A percentile compares a stretch with the other conserved stretches of the same genome.
phyloP scores from a whole-genome alignment of 2,888 invertebrate genomes.

The Maniola hyperantus region DNA sequence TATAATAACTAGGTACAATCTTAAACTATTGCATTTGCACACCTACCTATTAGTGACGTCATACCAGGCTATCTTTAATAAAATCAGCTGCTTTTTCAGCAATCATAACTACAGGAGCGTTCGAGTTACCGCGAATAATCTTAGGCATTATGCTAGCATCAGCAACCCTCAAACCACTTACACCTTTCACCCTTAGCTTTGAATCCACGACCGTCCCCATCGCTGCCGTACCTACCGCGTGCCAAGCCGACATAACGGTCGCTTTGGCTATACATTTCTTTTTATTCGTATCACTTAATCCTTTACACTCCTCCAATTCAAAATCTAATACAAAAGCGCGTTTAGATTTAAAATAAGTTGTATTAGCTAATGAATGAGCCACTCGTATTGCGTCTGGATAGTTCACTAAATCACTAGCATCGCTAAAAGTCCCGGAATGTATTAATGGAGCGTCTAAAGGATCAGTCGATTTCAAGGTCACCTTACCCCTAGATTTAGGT shows the following conservation, averaged over 20 bases:
- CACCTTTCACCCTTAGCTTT: slow-evolving; percentile 53
- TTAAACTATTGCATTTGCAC: no score
- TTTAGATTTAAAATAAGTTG: slow-evolving; percentile 56
- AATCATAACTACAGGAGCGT: slow-evolving; percentile 70
- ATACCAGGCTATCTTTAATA: slow-evolving; percentile 51
- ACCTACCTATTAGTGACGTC: no score
- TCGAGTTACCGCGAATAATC: slow-evolving; percentile 66
- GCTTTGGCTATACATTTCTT: slow-evolving; percentile 68
- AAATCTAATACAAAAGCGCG: slow-evolving; percentile 55
- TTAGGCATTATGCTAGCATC: slow-evolving; percentile 70
- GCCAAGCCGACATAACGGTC: slow-evolving; percentile 67
- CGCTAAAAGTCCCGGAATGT: slow-evolving; percentile 60
- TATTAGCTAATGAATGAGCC: slow-evolving; percentile 53
- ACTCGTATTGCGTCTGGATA: slow-evolving; percentile 55
- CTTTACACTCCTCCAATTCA: slow-evolving; percentile 50
- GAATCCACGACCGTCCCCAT: slow-evolving; percentile 64
- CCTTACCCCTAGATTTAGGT: slow-evolving; percentile 63
- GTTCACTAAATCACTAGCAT: slow-evolving; percentile 52
- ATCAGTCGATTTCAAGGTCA: slow-evolving; percentile 52
- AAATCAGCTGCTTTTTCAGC: slow-evolving; percentile 66
- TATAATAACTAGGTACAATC: not conserved
- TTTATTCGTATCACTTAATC: slow-evolving; percentile 53
- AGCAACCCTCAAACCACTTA: slow-evolving; percentile 57
- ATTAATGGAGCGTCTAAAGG: slow-evolving; percentile 59
- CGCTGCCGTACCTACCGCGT: slow-evolving; percentile 66